These are phyloP conservation scores for Stomatorhinus ivindoensis DNA, from an alignment of 2,113 vertebrate species.

Conservation along the genomic window DNA sequence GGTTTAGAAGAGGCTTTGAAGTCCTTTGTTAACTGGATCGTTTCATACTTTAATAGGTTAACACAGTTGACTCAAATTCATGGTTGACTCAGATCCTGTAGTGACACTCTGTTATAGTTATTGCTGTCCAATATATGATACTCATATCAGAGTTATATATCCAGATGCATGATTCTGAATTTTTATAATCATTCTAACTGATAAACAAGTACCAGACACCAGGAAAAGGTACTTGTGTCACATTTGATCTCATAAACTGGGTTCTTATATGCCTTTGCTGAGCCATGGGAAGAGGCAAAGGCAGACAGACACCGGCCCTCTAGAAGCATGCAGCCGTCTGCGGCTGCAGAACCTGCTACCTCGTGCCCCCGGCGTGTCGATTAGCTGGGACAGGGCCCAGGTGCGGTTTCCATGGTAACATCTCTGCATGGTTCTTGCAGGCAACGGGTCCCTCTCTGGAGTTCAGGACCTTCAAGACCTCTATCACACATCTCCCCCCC, in stretches of 20 bases:
- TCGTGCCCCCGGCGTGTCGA: constrained; percentile 1
- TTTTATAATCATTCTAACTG: not conserved
- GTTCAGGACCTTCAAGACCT: constrained; percentile 24
- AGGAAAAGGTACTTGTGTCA: not conserved
- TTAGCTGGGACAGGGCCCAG: not conserved
- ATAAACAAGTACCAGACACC: not conserved
- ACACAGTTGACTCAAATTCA: not conserved
- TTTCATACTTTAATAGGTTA: not conserved
- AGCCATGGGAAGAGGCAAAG: not conserved
- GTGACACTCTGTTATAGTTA: not conserved
- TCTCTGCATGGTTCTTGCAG: constrained; percentile 18
- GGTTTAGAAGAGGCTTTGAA: not conserved
- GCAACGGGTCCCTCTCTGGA: constrained; percentile 7
- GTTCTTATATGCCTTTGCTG: not conserved
- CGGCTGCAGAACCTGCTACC: not conserved
- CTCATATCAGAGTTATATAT: not conserved
- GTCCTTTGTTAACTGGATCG: not conserved
- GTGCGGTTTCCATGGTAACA: constrained; percentile 21
- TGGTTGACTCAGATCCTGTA: not conserved
- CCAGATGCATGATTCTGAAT: not conserved
- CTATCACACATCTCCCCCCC: constrained; percentile 15
- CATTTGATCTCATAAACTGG: not conserved
- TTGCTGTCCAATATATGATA: not conserved
- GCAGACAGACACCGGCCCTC: not conserved
- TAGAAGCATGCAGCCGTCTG: not conserved